Conservation (phyloP, 2,113 vertebrate species). For the Vulpes vulpes region DNA sequence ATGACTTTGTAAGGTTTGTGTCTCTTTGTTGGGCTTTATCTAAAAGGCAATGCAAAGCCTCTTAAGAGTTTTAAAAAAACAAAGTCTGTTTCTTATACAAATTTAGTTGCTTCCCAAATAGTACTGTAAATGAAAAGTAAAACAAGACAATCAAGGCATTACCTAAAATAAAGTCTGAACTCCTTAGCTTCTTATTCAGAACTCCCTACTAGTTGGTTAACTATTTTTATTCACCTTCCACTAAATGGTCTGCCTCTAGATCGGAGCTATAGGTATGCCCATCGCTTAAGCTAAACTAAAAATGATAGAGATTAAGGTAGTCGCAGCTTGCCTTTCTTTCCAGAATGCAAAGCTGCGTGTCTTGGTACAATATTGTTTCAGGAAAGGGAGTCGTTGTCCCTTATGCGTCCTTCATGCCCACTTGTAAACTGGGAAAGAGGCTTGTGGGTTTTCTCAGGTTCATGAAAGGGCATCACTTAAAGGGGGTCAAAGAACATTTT, state of each 20-base stretch:
- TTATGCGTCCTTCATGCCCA: neutral
- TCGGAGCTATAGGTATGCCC: neutral
- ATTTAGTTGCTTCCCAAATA: slow-evolving; percentile 28
- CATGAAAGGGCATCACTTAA: neutral
- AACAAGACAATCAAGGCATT: neutral
- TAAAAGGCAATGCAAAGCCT: neutral
- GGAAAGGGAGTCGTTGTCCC: neutral
- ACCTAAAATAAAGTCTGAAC: slow-evolving; percentile 18
- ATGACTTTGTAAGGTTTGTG: neutral
- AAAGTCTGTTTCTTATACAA: slow-evolving; percentile 8
- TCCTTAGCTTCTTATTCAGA: neutral
- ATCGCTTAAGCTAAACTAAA: neutral
- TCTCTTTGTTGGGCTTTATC: neutral
- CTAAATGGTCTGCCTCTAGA: neutral
- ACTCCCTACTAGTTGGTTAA: neutral
- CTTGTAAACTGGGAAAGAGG: neutral
- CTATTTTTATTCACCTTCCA: neutral
- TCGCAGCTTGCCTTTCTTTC: neutral
- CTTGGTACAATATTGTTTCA: neutral
- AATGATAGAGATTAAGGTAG: neutral
- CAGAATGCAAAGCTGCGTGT: neutral
- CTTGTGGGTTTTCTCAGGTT: neutral
- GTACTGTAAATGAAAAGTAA: slow-evolving; percentile 10
- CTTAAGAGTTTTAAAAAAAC: neutral
- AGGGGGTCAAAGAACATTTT: neutral